Conservation (phyloP, 2,797 vertebrate genomes). For the Alosa sapidissima region DNA sequence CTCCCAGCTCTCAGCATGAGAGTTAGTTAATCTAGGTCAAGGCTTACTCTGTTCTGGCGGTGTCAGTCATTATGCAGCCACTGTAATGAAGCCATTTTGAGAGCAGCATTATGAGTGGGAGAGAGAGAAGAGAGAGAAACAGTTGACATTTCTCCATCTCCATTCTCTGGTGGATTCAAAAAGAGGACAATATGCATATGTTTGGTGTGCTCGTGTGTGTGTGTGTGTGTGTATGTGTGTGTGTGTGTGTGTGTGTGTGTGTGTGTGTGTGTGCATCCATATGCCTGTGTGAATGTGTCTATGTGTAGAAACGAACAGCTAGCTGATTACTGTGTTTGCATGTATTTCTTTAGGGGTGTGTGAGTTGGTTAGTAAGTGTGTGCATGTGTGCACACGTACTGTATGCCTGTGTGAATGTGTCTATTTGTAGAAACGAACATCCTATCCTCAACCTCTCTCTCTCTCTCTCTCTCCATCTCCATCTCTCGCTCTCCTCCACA, state of each 20-base stretch:
- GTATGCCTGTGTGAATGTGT: neutral
- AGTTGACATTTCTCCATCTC: neutral
- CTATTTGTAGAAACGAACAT: neutral
- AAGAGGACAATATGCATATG: neutral
- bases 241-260: neutral
- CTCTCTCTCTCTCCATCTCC: neutral
- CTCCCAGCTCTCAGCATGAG: neutral
- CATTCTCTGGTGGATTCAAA: neutral
- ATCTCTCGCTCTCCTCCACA: constrained; percentile 51
- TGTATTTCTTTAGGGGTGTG: too few relatives aligned
- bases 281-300: neutral
- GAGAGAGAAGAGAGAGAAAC: neutral
- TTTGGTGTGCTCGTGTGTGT: neutral
- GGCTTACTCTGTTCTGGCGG: too few relatives aligned
- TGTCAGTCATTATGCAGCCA: too few relatives aligned
- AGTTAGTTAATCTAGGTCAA: too few relatives aligned
- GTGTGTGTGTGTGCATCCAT: neutral
- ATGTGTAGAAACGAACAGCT: too few relatives aligned
- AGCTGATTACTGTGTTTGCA: neutral
- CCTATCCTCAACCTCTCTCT: neutral
- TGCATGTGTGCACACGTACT: too few relatives aligned
- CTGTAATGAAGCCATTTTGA: too few relatives aligned
- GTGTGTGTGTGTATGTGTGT: neutral
- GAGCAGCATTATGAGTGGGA: neutral
- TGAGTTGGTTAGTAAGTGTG: too few relatives aligned